Evolutionary conservation across 2,797 vertebrate species (phyloP), one percentile per base, ranked within the genome.

Genomic region (Schizopygopsis malacanthus): DNA sequence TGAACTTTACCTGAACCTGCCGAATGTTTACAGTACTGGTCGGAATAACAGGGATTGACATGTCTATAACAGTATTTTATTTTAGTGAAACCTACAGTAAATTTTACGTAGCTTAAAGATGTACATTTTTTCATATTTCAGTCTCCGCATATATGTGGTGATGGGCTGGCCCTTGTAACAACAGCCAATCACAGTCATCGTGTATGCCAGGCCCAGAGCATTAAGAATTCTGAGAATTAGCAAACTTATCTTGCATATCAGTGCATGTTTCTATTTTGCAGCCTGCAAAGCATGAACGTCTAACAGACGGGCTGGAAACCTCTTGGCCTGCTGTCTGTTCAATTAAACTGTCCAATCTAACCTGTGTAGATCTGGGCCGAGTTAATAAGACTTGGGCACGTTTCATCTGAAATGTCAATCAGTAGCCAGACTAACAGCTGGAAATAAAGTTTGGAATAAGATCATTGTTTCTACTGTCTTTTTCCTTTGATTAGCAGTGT

Each of bases 401-500:
- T 67, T 37, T 67, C 61, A 50, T 67, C 18, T 67, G 43, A 67
- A 67, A 80, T 80, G 25, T 67, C 61, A 37, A 22, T 67, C 92
- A 90, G 89, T 92, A 80, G 90, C 88, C 84, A 90, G 87, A 76
- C 22, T 84, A 89, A 89, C 83, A 83, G 78, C 56, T n/a, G 7
- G 92, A 94, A 88, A 82, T 84, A 91, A 90, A 71, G 90, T 93
- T 93, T 94, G 90, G 91, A 92, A 92, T 92, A 92, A 91, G 91
- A 89, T 16, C 15, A 83, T 67, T 15, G 37, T 28, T 16, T 81
- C 45, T 78, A 15, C 56, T 56, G 43, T 63, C 15, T 67, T 43
- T 20, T 59, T 70, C 37, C n/a, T 61, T 47, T 41, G 5, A 25
- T 20, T 43, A 61, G 4, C 0, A 8, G 20, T n/a, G 73, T 22